Base-by-base conservation (phyloP, 2,888 invertebrate species). In the Incurvaria masculella region DNA sequence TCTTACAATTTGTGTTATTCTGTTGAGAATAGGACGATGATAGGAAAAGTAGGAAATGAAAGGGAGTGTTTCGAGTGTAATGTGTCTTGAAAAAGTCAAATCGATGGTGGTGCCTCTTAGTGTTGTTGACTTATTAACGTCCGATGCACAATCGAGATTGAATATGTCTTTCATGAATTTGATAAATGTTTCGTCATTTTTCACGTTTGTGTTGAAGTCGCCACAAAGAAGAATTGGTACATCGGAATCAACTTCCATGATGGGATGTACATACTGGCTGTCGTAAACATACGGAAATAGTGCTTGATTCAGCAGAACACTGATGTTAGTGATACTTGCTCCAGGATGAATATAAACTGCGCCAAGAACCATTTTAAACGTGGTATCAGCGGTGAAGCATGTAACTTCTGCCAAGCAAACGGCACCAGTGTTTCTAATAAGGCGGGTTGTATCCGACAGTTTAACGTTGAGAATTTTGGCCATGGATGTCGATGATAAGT, bases 41-140 rank as follows among this genome's bases (percentile, higher is more conserved):
- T 58, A 56, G 56, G 56, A 59, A 21, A 57, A 59, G 21, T 59
- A 57, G 21, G 56, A 56, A 57, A 58, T 56, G 51, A 56, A 58
- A 52, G 55, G 52, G 40, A 56, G 56, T 55, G 54, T 57, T 54
- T 57, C 55, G n/a, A 42, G 42, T 56, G 50, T 59, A 54, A 56
- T 55, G 55, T 57, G 53, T 18, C 57, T 56, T 18, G 56, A 44
- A 48, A 56, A 57, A 27, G 56, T 59, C 55, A 59, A 56, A 38
- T 56, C 57, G 21, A 53, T 53, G 51, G 53, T 55, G 47, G 53
- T 56, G 46, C 54, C 53, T 53, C 41, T 49, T 51, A 55, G 39
- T 40, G 54, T 55, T 21, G 53, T 57, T 41, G 53, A 53, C 49
- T 54, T 53, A 52, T n/a, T 27, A 23, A 53, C 27, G 20, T 56